Conservation (phyloP, 2,888 invertebrate genomes). For the Rhingia rostrata region DNA sequence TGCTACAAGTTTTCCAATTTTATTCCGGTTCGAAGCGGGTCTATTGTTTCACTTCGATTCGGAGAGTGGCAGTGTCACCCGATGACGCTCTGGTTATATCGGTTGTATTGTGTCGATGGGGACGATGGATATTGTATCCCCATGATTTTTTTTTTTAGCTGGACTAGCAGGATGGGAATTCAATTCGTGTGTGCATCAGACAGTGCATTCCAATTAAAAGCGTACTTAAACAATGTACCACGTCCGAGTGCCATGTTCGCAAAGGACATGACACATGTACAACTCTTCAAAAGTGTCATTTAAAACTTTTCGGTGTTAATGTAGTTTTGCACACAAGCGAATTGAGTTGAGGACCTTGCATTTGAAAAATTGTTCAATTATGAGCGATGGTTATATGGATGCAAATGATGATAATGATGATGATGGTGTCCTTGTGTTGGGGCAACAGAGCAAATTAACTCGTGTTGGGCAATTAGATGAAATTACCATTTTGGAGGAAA, state of each 20-base stretch:
- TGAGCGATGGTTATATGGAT: no score
- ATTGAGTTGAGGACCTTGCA: background rate
- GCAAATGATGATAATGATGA: no score
- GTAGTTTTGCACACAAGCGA: conserved; percentile 29
- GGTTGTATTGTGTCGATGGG: conserved; percentile 54
- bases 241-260: conserved; percentile 55
- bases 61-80: conserved; percentile 51
- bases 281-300: conserved; percentile 73
- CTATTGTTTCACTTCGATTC: conserved; percentile 58
- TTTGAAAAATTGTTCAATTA: no score
- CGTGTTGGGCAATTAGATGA: no score
- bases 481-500: no score
- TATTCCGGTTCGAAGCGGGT: conserved; percentile 58
- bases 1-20: conserved; percentile 70
- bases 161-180: conserved; percentile 27
- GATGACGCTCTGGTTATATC: conserved; percentile 51
- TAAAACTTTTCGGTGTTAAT: conserved; percentile 65
- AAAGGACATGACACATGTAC: conserved; percentile 68
- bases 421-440: no score
- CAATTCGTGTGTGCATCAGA: conserved; percentile 71
- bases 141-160: no score
- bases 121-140: conserved; percentile 68
- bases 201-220: conserved; percentile 74
- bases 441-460: no score
- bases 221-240: conserved; percentile 68